Percentiles rank a stretch among this genome's conserved stretches.
Evolutionary conservation across 2,113 vertebrate species (phyloP).

Genomic region (Heliornis fulica): DNA sequence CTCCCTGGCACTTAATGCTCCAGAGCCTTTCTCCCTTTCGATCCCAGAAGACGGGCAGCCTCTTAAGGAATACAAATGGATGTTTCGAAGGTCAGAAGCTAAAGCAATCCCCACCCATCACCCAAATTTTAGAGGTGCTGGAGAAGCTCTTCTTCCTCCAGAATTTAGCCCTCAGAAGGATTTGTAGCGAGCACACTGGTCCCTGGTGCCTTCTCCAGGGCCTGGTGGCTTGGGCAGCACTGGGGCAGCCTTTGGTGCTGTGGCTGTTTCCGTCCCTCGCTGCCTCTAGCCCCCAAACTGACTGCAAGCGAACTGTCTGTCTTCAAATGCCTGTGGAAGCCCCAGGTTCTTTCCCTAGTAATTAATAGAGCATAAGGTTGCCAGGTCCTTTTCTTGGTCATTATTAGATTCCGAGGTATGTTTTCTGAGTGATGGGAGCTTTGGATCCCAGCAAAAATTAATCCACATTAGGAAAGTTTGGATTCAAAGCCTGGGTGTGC

Average conservation of each 20-base stretch:
- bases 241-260: background rate
- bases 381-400: background rate
- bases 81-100: background rate
- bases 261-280: background rate
- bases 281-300: rapidly evolving
- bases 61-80: background rate
- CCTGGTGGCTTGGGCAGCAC: background rate
- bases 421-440: background rate
- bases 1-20: background rate
- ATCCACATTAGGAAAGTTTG: background rate
- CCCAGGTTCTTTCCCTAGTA: background rate
- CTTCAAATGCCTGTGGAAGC: background rate
- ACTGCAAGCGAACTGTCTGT: background rate
- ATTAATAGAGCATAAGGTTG: background rate
- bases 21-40: background rate
- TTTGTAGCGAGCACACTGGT: rapidly evolving
- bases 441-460: background rate
- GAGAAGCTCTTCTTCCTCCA: background rate
- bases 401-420: background rate
- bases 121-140: background rate
- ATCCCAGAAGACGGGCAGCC: background rate
- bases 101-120: background rate
- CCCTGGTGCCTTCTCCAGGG: background rate
- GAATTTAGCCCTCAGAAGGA: background rate
- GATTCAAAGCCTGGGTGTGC: background rate